Base-by-base conservation (phyloP, 2,888 invertebrate species). In the Marasmarcha lunaedactyla region DNA sequence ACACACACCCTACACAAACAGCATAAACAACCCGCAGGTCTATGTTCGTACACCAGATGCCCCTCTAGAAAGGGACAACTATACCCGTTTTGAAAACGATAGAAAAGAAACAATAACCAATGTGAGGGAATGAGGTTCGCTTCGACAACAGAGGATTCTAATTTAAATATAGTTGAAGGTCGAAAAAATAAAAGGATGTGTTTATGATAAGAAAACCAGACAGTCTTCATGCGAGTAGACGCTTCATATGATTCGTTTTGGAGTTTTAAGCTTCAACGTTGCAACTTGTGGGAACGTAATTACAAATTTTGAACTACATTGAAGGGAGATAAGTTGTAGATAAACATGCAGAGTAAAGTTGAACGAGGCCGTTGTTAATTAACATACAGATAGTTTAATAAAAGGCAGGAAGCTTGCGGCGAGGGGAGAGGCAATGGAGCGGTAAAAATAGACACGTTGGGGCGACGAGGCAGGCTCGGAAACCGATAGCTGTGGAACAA, bases 371-470 rank as follows among this genome's bases (percentile, higher is more conserved):
- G 71, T 67, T 78, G 71, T 76, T 81, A 83, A 83, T 83, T 81
- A 79, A 78, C 81, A 81, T 81, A 78, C 71, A 76, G 72, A 81
- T 79, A 79, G 76, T 79, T 79, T 81, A 78, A 81, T 83, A 79
- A 74, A 78, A 76, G 77, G 76, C 83, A 81, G 83, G 81, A 81
- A 81, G 64, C 76, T 63, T 59, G 66, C 72, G 63, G 62, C 60
- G 73, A 79, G 81, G 79, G 81, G 81, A 78, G 78, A 73, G 59
- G 76, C 81, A 76, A 81, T 81, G 81, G 77, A 78, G 83, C 81
- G 78, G 79, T 81, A 81, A 81, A 83, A 81, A 83, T 83, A 83
- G 81, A 78, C 58, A 69, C 59, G 71, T 20, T 5, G 69, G 77
- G 74, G 71, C 68, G 71, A 70, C 63, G 58, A 13, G 66, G 60